Evolutionary conservation across 30 jellyfish, hydroid and myxozoan species (phyloP), one percentile per base, ranked within the genome.

Genomic region (Clytia hemisphaerica): DNA sequence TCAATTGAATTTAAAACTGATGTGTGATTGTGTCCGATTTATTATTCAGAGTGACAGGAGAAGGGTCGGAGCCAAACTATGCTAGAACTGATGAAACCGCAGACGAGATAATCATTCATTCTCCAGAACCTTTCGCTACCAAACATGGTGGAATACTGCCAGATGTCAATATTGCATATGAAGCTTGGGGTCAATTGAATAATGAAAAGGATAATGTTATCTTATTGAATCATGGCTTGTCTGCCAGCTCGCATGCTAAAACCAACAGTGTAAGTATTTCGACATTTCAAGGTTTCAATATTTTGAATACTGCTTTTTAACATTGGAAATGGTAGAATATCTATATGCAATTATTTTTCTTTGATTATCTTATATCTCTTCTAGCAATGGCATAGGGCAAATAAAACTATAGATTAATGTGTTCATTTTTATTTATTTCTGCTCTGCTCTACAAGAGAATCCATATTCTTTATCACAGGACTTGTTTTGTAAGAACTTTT

Each of bases 161-260:
- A 12, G 78, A 76, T 26, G 27, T 84, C 4, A 74, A 71, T 31
- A 60, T 84, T 58, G 92, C 87, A 1, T 84, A 67, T 59, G 95
- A 84, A 71, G 72, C 92, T 10, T 84, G 95, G 95, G 95, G 95
- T 31, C 42, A 69, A 34, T 42, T 84, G 36, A 84, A 84, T 61
- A 72, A 76, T 22, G 42, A 37, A n/a, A 84, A 73, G 61, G 78
- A 49, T 53, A 84, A 84, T 72, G 87, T 68, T 4, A 37, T 84
- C n/a, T 62, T 84, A 31, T 32, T 84, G 14, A 71, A 64, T 29
- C 28, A 77, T 68, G 95, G 95, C 9, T 80, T 84, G 22, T 76
- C 95, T 12, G 88, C 84, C 6, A 59, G 83, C 1, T 68, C 93
- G 18, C 95, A 84, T 75, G 95, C 95, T 47, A 76, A 49, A 57